A percentile compares a stretch with the other conserved stretches of the same genome.
These are phyloP conservation scores for Suillia variegata DNA, from an alignment of 2,888 invertebrate species.

Conservation along the genomic window DNA sequence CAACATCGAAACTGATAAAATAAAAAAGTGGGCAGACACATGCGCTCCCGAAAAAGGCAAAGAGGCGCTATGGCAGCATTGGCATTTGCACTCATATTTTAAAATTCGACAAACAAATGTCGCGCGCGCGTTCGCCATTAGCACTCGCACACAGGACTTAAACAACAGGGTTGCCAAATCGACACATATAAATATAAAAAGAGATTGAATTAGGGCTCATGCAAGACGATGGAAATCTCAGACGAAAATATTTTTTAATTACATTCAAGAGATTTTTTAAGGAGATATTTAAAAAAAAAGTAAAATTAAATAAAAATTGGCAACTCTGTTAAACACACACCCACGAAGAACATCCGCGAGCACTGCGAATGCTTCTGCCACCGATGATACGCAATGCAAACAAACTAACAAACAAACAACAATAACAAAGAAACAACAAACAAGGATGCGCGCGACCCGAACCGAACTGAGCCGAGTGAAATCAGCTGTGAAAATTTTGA, in stretches of 20 bases:
- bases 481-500: slow-evolving; percentile 62
- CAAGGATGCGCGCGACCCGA: not conserved
- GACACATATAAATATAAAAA: too few relatives aligned
- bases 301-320: too few relatives aligned
- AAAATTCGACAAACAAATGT: not conserved
- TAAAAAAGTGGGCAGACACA: not conserved
- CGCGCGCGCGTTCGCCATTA: not conserved
- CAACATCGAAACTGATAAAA: not conserved
- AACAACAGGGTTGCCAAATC: too few relatives aligned
- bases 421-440: slow-evolving; percentile 8
- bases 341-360: slow-evolving; percentile 40
- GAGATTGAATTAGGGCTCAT: too few relatives aligned
- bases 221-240: too few relatives aligned
- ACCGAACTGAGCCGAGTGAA: slow-evolving; percentile 35
- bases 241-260: too few relatives aligned
- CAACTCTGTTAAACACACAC: too few relatives aligned
- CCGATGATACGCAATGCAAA: slow-evolving; percentile 50
- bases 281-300: too few relatives aligned
- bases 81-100: not conserved
- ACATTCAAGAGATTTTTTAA: too few relatives aligned
- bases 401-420: slow-evolving; percentile 35
- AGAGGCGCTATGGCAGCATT: not conserved
- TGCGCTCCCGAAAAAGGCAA: not conserved
- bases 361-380: slow-evolving; percentile 44
- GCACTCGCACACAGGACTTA: slow-evolving; percentile 17